phyloP scores from a whole-genome alignment of 2,797 vertebrate genomes.

The Australoheros facetus region DNA sequence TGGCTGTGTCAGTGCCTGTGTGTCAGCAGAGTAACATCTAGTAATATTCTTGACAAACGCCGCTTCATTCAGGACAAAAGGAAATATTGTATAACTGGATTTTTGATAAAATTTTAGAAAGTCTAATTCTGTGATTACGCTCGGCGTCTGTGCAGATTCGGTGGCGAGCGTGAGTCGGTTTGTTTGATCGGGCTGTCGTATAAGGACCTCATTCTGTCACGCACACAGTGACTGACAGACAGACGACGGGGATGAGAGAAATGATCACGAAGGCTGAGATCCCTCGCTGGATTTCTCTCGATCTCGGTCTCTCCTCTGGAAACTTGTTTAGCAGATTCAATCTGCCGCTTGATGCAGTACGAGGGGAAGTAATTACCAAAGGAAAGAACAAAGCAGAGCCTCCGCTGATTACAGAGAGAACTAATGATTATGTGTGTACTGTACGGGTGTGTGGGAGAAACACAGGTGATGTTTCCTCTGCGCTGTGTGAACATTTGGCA shows the following conservation, averaged over 20 bases:
- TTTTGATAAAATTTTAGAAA: slow-evolving; percentile 18
- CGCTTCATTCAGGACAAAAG: slow-evolving; percentile 6
- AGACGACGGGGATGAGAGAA: slow-evolving; percentile 27
- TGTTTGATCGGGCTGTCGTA: slow-evolving; percentile 51
- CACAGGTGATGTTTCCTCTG: slow-evolving; percentile 45
- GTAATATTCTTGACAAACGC: slow-evolving; percentile 12
- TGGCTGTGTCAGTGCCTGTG: neutral
- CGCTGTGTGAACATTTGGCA: neutral
- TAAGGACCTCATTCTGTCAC: slow-evolving; percentile 58
- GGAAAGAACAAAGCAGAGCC: slow-evolving; percentile 51
- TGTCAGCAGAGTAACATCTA: neutral
- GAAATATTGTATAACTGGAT: neutral
- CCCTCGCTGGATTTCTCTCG: slow-evolving; percentile 7
- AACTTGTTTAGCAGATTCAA: slow-evolving; percentile 55
- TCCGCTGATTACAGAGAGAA: slow-evolving; percentile 60
- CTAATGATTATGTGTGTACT: slow-evolving; percentile 51
- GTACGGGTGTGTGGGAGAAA: slow-evolving; percentile 32
- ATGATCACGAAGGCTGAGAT: slow-evolving; percentile 26
- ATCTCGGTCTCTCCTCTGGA: slow-evolving; percentile 33
- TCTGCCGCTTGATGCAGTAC: slow-evolving; percentile 47
- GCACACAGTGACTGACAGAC: slow-evolving; percentile 11
- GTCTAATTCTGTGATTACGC: slow-evolving; percentile 16
- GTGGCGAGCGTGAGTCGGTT: neutral
- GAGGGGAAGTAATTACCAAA: slow-evolving; percentile 71
- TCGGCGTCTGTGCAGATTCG: slow-evolving; percentile 1